These are phyloP conservation scores for Plutella xylostella DNA, from an alignment of 2,888 invertebrate species.

Conservation along the genomic window DNA sequence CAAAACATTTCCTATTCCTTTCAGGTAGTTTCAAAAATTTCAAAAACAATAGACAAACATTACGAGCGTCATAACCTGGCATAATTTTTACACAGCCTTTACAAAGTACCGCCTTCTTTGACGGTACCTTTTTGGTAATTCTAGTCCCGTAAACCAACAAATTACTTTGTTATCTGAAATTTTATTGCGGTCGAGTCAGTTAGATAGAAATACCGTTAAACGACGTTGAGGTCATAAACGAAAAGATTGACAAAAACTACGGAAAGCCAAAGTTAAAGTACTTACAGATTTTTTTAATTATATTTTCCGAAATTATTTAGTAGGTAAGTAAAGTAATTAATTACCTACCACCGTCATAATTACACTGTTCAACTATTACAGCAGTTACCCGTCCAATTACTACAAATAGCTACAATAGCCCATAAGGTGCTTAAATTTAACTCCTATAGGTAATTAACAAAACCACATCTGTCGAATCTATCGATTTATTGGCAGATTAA, in stretches of 20 bases:
- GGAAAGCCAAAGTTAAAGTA: no score
- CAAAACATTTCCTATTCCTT: no score
- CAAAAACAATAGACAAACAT: no score
- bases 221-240: conserved; percentile 1
- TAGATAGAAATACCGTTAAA: not conserved
- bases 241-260: no score
- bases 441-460: not conserved
- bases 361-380: no score
- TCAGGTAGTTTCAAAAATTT: no score
- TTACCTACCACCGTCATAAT: no score
- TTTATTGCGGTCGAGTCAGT: conserved; percentile 6
- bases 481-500: conserved; percentile 2
- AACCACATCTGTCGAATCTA: not conserved
- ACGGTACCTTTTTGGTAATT: conserved; percentile 2
- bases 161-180: conserved; percentile 5
- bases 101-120: conserved; percentile 2
- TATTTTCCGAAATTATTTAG: no score
- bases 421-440: no score
- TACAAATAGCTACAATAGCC: no score
- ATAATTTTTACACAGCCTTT: conserved; percentile 1
- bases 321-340: no score
- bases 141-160: conserved; percentile 2
- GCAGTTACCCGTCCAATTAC: not conserved
- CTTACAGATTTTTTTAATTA: no score
- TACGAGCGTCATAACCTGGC: not conserved